Base-by-base conservation (phyloP, 2,113 vertebrate species). In the Sebastes schlegelii region DNA sequence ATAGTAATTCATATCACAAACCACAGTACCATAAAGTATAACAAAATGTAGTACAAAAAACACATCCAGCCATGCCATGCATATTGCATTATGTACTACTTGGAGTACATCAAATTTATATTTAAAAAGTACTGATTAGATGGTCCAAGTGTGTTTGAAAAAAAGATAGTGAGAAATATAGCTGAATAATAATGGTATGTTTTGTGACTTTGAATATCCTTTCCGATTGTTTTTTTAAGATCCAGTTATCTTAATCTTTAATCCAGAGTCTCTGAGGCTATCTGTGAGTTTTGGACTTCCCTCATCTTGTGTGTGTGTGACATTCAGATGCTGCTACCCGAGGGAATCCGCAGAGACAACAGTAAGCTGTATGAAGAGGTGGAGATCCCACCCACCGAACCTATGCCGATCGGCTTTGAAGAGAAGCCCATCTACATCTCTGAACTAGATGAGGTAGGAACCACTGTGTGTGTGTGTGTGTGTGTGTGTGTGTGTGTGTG, bases 331-430 rank as follows among this genome's bases (percentile, higher is more conserved):
- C 94, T 98, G 87, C 95, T 99, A 70, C 98, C 98, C 55, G 98
- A 99, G 89, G 95, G 96, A 73, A 97, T 99, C 88, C 95, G 94
- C 86, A 96, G 97, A 92, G 97, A 98, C 34, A 98, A 97, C 92
- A 97, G 87, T 75, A 99, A 99, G 93, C 96, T 99, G 92, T 99
- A 95, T 85, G 98, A 99, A 94, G 97, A 99, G 93, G 96, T 99
- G 63, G 96, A 95, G 84, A 99, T 99, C 78, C 98, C 98, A 8
- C 95, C 96, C 57, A 97, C 92, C 52, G 96, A 98, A 42, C 96
- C 97, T 85, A 97, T 98, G 97, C 95, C 98, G 60, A 19, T 97
- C 74, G 97, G 97, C 63, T 95, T 98, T 88, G 96, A 98, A 82
- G 97, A 99, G 92, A 99, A 99, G 74, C 95, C 96, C 5, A 88